Evolutionary conservation across 2,113 vertebrate species (phyloP).

Genomic region (Oxyura jamaicensis): DNA sequence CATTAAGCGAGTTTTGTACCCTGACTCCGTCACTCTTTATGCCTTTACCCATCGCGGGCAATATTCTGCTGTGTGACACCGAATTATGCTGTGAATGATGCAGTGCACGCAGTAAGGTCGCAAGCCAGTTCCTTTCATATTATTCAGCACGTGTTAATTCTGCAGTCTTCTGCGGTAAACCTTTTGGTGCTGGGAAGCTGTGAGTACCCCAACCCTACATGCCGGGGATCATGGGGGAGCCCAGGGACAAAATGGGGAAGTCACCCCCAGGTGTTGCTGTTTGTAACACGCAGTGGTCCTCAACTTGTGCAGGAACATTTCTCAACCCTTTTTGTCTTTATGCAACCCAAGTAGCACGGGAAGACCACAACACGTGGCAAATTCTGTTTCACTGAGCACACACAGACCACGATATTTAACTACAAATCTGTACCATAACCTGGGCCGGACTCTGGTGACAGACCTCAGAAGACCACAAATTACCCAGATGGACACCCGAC

Average conservation of each 20-base stretch:
- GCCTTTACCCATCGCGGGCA: background rate
- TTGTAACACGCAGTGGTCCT: background rate
- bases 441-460: background rate
- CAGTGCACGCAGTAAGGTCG: background rate
- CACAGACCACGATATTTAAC: background rate
- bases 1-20: constrained; percentile 41
- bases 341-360: background rate
- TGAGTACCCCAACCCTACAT: background rate
- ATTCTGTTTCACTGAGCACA: background rate
- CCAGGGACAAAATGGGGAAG: background rate
- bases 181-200: background rate
- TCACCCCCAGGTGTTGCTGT: background rate
- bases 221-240: background rate
- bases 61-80: background rate
- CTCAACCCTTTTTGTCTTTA: background rate
- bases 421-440: background rate
- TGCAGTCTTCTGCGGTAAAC: background rate
- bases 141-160: background rate
- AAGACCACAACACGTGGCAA: background rate
- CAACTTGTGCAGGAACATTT: background rate
- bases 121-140: background rate
- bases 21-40: constrained; percentile 24
- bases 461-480: background rate
- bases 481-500: background rate
- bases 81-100: background rate